Conservation (phyloP, 2,888 invertebrate species). For the Chymomyza caudatula region DNA sequence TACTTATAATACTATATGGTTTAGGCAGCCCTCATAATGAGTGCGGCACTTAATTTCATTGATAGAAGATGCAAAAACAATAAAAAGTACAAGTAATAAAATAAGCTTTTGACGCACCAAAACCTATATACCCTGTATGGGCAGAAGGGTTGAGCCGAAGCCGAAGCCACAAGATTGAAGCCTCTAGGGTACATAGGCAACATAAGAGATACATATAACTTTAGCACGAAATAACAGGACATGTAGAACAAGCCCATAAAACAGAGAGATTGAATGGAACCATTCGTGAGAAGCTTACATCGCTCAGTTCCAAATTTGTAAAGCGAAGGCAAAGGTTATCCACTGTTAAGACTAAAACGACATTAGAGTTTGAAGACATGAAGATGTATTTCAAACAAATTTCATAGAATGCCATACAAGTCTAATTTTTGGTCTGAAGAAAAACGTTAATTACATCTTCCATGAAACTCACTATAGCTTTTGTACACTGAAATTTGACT, state of each 20-base stretch:
- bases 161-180: no score
- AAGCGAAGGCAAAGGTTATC: neutral
- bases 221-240: no score
- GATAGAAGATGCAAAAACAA: slow-evolving; percentile 65
- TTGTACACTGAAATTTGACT: neutral
- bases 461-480: neutral
- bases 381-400: no score
- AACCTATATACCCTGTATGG: neutral
- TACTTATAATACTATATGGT: no score
- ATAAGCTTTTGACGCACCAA: neutral
- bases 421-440: no score
- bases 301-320: neutral
- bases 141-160: no score
- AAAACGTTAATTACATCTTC: neutral
- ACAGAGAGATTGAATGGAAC: no score
- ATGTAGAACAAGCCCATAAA: no score
- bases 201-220: no score
- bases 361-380: neutral
- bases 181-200: no score
- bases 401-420: no score
- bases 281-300: no score
- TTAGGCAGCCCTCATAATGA: slow-evolving; percentile 58
- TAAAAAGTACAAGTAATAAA: slow-evolving; percentile 14
- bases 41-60: slow-evolving; percentile 61
- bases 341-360: neutral